Percentiles rank a stretch among this genome's conserved stretches.
Conservation (phyloP, 2,888 invertebrate genomes). For the Pachliopta kotzebuea region DNA sequence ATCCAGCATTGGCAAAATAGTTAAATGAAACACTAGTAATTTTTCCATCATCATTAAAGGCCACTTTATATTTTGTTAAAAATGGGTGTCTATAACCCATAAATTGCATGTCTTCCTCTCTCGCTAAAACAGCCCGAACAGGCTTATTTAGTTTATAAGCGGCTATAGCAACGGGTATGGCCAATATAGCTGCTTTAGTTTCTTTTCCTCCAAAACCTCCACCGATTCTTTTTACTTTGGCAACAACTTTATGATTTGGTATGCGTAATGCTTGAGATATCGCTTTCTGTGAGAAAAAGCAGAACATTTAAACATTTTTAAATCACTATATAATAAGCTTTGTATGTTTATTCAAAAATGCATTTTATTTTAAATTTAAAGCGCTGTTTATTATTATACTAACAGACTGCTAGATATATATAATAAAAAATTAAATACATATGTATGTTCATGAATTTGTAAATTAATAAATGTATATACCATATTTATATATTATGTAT, state of each 20-base stretch:
- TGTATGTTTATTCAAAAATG: too few species aligned
- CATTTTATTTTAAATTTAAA: too few species aligned
- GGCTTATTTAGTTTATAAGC: constrained; percentile 86
- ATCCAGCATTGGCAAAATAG: constrained; percentile 87
- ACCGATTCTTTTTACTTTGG: constrained; percentile 88
- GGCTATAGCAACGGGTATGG: constrained; percentile 86
- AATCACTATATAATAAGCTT: too few species aligned
- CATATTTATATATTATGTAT: too few species aligned
- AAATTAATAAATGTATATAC: too few species aligned
- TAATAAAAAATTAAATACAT: too few species aligned
- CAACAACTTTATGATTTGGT: constrained; percentile 83
- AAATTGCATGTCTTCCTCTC: constrained; percentile 92
- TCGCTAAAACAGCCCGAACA: constrained; percentile 88
- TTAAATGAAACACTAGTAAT: constrained; percentile 83
- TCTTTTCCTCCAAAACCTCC: constrained; percentile 96
- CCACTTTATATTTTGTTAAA: constrained; percentile 87
- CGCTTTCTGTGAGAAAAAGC: constrained; percentile 73
- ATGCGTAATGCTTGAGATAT: constrained; percentile 82
- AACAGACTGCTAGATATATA: too few species aligned
- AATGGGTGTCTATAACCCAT: constrained; percentile 91
- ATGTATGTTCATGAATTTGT: too few species aligned
- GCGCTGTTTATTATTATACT: too few species aligned
- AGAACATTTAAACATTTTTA: too few species aligned
- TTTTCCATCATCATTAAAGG: constrained; percentile 84
- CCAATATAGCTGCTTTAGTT: constrained; percentile 81